Evolutionary conservation across 2,888 invertebrate species (phyloP), one percentile per base, ranked within the genome.

Genomic region (Macrophya annulata): DNA sequence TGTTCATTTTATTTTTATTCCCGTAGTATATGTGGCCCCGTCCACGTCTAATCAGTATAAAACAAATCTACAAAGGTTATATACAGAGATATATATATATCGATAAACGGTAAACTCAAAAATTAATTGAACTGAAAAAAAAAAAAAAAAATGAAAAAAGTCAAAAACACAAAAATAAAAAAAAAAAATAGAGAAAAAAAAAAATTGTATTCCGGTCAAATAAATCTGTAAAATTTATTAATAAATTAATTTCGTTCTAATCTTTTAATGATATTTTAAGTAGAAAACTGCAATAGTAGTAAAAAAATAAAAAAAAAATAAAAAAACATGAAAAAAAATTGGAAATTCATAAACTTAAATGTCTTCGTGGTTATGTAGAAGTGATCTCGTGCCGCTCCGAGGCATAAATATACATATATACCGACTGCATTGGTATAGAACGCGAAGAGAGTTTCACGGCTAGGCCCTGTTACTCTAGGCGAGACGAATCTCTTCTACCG

Each of bases 401-500:
- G 68, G 68, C 37, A 8, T 68, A 48, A 15, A 9, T 48, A 8
- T n/a, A 62, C 25, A 10, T 21, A 3, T 21, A 25, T 3, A 25
- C 12, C 10, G 17, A 17, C 37, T 15, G 25, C 12, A 6, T 37
- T 15, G 45, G 74, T 0, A 45, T 0, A 45, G 55, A 55, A n/a
- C 55, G n/a, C 55, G 40, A 74, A 74, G 45, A 21, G 45, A 45
- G 25, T 43, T 74, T 9, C 45, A 45, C 43, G 77, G 48, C 55
- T 55, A 77, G 77, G 51, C 31, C 31, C 31, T 55, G 51, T 77
- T 51, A 37, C n/a, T 25, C 21, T 62, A 68, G 10, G 45, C 83
- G 83, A 8, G 48, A 83, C 83, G 45, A 83, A 83, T 83, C 65
- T 68, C 37, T 62, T 21, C 25, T 51, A 51, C 77, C 37, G 21